Conservation (phyloP, 1,140 invertebrate species). For the Cotesia typhae region DNA sequence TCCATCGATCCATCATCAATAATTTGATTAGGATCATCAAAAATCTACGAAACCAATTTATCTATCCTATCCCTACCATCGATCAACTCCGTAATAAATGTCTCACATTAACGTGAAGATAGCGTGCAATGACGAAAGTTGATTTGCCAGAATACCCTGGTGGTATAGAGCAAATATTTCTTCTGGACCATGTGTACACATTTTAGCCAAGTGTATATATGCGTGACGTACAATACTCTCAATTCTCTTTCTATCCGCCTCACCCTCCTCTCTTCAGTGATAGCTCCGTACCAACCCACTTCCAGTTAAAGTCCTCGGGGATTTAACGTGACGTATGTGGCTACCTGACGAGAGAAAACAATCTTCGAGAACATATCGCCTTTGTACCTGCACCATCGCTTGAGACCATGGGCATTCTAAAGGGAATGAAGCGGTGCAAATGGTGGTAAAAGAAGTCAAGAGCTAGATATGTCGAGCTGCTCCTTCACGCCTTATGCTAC, state of each 20-base stretch:
- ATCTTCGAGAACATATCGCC: conserved; percentile 66
- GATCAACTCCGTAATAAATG: too few relatives aligned
- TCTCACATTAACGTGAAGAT: too few relatives aligned
- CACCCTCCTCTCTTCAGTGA: conserved; percentile 36
- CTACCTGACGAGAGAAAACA: conserved; percentile 68
- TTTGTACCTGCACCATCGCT: conserved; percentile 23
- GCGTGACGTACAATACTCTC: conserved; percentile 51
- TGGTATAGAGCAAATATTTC: too few relatives aligned
- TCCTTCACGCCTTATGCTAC: background rate
- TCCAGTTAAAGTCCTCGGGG: conserved; percentile 39
- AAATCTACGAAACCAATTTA: too few relatives aligned
- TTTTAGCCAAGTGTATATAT: conserved; percentile 58
- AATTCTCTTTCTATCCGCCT: conserved; percentile 3
- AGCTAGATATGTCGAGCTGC: background rate
- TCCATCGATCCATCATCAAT: too few relatives aligned
- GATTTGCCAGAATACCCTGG: too few relatives aligned
- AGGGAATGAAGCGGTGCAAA: background rate
- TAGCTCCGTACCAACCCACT: background rate
- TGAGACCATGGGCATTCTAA: conserved; percentile 10
- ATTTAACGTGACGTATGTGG: conserved; percentile 64
- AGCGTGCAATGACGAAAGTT: too few relatives aligned
- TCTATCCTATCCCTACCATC: too few relatives aligned
- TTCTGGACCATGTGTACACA: conserved; percentile 36
- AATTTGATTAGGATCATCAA: too few relatives aligned
- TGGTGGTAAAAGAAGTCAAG: too few relatives aligned